Evolutionary conservation across 2,888 invertebrate genomes (phyloP).

Genomic region (Eupithecia pulchellata): DNA sequence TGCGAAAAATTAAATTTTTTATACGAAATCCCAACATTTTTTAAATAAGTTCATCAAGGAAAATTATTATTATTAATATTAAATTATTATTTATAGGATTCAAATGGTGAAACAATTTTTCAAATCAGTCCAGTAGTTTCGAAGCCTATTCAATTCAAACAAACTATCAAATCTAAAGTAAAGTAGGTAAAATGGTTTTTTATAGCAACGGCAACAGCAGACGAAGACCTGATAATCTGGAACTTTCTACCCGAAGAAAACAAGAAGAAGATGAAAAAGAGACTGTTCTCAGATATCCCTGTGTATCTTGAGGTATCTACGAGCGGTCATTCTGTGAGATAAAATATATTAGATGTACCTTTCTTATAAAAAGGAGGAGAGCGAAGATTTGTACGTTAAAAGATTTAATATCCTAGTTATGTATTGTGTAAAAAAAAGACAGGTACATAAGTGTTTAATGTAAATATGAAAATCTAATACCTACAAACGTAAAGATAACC

Average conservation of each 20-base stretch:
- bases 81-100: no score
- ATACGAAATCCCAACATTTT: no score
- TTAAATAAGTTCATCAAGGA: no score
- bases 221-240: conserved; percentile 80
- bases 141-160: no score
- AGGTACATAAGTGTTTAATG: no score
- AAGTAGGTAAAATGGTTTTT: conserved; percentile 17
- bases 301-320: conserved; percentile 62
- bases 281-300: conserved; percentile 65
- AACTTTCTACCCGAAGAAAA: conserved; percentile 77
- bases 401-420: neutral
- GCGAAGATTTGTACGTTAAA: neutral
- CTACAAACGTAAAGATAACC: no score
- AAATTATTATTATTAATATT: no score
- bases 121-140: no score
- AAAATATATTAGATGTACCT: conserved; percentile 2
- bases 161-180: no score
- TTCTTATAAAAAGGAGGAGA: neutral
- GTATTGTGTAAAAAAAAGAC: neutral
- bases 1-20: no score
- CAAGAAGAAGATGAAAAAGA: conserved; percentile 52
- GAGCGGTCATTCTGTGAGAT: conserved; percentile 62
- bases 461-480: no score
- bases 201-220: conserved; percentile 76
- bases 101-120: no score